A percentile compares a stretch with the other conserved stretches of the same genome.
Evolutionary conservation across 2,797 vertebrate genomes (phyloP).

Genomic region (Poecile montanus): DNA sequence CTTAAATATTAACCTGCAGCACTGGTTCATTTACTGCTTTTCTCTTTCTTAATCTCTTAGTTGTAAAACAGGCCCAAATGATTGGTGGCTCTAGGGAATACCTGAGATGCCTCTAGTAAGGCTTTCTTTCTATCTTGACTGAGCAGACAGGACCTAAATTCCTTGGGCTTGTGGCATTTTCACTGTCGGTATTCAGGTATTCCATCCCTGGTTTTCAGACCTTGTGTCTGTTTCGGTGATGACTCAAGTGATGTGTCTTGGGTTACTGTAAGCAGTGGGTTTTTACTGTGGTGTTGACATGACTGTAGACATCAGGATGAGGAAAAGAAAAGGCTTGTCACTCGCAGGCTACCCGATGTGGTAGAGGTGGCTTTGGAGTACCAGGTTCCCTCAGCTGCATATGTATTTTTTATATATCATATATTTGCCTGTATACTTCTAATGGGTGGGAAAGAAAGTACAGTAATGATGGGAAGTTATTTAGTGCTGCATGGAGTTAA

Average conservation of each 20-base stretch:
- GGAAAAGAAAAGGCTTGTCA: not conserved
- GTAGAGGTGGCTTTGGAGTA: not conserved
- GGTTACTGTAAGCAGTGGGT: not conserved
- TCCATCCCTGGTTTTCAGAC: not conserved
- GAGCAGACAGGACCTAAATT: not conserved
- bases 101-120: not conserved
- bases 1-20: not conserved
- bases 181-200: not conserved
- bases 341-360: rapidly evolving
- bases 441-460: constrained; percentile 88
- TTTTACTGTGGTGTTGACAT: not conserved
- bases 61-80: not conserved
- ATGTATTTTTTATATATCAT: constrained; percentile 56
- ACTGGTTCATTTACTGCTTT: not conserved
- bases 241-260: not conserved
- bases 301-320: not conserved
- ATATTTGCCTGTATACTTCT: constrained; percentile 77
- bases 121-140: not conserved
- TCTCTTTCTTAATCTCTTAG: not conserved
- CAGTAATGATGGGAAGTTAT: constrained; percentile 90
- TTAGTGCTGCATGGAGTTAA: constrained; percentile 91
- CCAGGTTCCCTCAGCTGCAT: not conserved
- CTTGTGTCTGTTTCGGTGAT: not conserved
- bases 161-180: not conserved
- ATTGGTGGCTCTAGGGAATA: not conserved